Evolutionary conservation across 2,797 vertebrate genomes (phyloP).

Genomic region (Phrynocephalus vlangalii): DNA sequence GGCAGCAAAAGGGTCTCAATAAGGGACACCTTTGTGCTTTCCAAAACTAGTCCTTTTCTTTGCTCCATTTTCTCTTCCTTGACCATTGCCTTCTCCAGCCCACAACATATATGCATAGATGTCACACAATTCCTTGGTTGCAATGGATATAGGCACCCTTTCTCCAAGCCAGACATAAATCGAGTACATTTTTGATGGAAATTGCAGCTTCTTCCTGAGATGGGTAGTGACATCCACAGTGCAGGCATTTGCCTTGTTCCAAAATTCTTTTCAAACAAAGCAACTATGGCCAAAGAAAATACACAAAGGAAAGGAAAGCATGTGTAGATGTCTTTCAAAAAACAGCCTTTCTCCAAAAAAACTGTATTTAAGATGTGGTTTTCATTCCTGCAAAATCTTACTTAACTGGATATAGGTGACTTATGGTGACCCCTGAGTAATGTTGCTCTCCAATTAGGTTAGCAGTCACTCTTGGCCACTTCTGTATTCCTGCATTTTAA

Average conservation of each 20-base stretch:
- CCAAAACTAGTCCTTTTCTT: not conserved
- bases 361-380: not conserved
- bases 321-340: not conserved
- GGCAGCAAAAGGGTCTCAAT: not conserved
- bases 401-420: not conserved
- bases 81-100: not conserved
- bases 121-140: not conserved
- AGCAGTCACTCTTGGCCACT: not conserved
- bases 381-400: not conserved
- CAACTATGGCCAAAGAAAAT: not conserved
- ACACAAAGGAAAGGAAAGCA: not conserved
- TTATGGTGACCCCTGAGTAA: too few relatives aligned
- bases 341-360: not conserved
- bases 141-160: not conserved
- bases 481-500: not conserved
- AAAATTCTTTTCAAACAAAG: slow-evolving; percentile 10
- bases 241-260: not conserved
- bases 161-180: slow-evolving; percentile 1
- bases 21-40: not conserved
- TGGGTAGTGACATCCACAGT: slow-evolving; percentile 7
- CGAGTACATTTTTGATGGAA: not conserved
- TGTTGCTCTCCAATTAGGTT: too few relatives aligned
- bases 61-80: not conserved
- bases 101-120: not conserved
- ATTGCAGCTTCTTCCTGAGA: not conserved